Conservation (phyloP, 2,888 invertebrate genomes). For the Ditula angustiorana region DNA sequence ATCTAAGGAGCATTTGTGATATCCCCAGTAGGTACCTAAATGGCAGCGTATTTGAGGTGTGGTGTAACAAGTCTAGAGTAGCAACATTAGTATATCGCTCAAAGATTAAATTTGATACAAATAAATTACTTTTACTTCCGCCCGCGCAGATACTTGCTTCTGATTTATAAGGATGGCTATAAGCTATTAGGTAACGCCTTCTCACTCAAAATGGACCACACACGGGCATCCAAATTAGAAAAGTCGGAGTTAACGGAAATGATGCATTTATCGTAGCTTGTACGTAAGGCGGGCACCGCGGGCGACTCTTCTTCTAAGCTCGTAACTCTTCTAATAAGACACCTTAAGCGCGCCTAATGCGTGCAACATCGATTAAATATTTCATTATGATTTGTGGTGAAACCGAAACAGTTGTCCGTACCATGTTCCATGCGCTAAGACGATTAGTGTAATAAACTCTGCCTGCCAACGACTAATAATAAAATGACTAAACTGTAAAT, state of each 20-base stretch:
- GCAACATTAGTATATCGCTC: neutral
- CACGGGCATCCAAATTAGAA: constrained; percentile 77
- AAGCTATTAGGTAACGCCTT: constrained; percentile 67
- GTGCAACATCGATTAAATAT: constrained; percentile 71
- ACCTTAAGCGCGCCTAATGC: constrained; percentile 75
- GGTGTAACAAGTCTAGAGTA: constrained; percentile 12
- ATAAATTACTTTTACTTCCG: constrained; percentile 50
- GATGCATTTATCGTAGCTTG: constrained; percentile 74
- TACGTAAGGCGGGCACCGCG: constrained; percentile 70
- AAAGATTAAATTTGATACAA: constrained; percentile 27
- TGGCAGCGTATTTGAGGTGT: constrained; percentile 5
- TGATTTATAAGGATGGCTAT: constrained; percentile 66
- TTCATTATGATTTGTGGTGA: constrained; percentile 77
- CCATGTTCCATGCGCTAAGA: constrained; percentile 62
- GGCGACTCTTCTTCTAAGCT: constrained; percentile 75
- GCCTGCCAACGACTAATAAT: constrained; percentile 31
- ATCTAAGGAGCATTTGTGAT: constrained; percentile 43
- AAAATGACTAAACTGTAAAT: constrained; percentile 22
- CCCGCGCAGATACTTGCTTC: constrained; percentile 42
- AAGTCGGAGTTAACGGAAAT: constrained; percentile 78
- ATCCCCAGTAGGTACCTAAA: constrained; percentile 2
- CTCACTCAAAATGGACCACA: constrained; percentile 74
- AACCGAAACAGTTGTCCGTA: constrained; percentile 65
- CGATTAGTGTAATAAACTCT: constrained; percentile 64
- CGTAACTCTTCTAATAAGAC: constrained; percentile 81